These are phyloP conservation scores for Acleris holmiana DNA, from an alignment of 2,888 invertebrate species.

Conservation along the genomic window DNA sequence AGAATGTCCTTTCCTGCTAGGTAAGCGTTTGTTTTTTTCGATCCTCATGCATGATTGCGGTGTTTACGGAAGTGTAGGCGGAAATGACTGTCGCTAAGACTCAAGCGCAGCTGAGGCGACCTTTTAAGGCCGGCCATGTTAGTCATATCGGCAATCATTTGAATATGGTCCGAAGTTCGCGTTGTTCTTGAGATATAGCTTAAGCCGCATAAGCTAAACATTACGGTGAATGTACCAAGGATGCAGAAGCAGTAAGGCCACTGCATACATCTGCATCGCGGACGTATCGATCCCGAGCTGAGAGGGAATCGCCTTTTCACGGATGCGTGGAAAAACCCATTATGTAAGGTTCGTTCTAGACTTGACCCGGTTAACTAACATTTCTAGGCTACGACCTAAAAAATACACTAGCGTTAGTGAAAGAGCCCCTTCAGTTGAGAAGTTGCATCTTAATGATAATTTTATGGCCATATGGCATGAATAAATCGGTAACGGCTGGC, in stretches of 20 bases:
- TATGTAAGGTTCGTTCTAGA: conserved; percentile 22
- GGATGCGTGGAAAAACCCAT: conserved; percentile 23
- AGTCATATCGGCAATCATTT: conserved; percentile 23
- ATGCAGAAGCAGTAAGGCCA: not conserved
- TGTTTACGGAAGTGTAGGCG: conserved; percentile 62
- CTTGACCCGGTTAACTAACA: conserved; percentile 32
- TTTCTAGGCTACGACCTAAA: conserved; percentile 33
- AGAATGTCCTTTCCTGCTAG: conserved; percentile 25
- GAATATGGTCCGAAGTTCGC: conserved; percentile 8
- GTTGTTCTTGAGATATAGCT: not conserved
- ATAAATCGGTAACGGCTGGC: not conserved
- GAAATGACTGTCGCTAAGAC: conserved; percentile 45
- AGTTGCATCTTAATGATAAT: not conserved
- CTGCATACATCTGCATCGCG: conserved; percentile 23
- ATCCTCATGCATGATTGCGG: conserved; percentile 44
- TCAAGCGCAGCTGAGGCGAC: conserved; percentile 35
- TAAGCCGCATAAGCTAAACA: not conserved
- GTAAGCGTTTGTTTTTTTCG: conserved; percentile 44
- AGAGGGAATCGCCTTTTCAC: conserved; percentile 2
- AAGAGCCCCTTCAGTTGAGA: conserved; percentile 2
- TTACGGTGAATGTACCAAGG: not conserved
- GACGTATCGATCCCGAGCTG: conserved; percentile 15
- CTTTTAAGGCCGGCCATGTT: conserved; percentile 34
- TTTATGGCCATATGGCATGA: not conserved
- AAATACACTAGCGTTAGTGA: conserved; percentile 13